Base-by-base conservation (phyloP, 2,888 invertebrate genomes). In the Pachymerium ferrugineum region DNA sequence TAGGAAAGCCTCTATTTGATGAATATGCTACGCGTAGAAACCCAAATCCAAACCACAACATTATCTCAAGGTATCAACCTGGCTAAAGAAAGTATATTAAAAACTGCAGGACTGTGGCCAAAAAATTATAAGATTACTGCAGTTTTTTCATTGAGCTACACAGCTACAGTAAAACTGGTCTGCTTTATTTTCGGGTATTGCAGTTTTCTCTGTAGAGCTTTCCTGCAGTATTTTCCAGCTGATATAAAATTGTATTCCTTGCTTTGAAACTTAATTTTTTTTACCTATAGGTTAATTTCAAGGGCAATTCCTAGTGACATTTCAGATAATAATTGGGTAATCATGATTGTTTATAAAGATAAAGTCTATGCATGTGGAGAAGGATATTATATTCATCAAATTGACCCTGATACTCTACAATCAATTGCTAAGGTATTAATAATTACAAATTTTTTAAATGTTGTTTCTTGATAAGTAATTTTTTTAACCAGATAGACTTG, bases 1-100 rank as follows among this genome's bases (percentile, higher is more conserved):
- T 83, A 1, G 79, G 83, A 29, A 77, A 82, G 42, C 83, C 85
- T 19, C 16, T 22, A 3, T 47, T 19, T 16, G 16, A 16, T 19
- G 47, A 8, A 47, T 6, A 14, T 47, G 47, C 47, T 19, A 47
- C 47, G 2, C 16, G 19, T 19, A 6, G 22, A 16, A 16, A 47
- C 8, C 47, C 47, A 47, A 3, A 16, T 47, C n/a, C n/a, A n/a
- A 47, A 47, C 4, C 6, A 16, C 10, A 47, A 47, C 22, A 2
- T 16, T 16, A 2, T 47, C 22, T 47, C 47, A 3, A 47, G 47
- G 47, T 47, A 16, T 1, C 6, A 47, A 5, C 16, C n/a, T n/a
- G n/a, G n/a, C n/a, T n/a, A n/a, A n/a, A n/a, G n/a, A n/a, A n/a
- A n/a, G n/a, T n/a, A n/a, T n/a, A n/a, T n/a, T n/a, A n/a, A n/a